Conservation (phyloP, 2,113 vertebrate species). For the Corythaixoides concolor region DNA sequence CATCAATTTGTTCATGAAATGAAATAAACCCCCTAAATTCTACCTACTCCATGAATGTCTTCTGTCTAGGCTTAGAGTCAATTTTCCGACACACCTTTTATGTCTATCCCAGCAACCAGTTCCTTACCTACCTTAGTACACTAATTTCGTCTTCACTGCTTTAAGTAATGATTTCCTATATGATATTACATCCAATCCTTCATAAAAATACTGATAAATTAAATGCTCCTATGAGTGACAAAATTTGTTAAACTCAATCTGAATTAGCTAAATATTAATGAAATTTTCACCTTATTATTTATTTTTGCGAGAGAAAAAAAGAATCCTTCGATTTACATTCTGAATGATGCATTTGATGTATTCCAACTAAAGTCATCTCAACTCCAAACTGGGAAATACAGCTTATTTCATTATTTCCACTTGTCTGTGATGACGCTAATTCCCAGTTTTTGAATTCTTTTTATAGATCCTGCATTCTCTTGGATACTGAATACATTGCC, state of each 20-base stretch:
- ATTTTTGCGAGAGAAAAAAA: background rate
- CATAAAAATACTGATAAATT: background rate
- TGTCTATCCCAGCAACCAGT: background rate
- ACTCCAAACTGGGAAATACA: background rate
- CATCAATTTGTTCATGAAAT: background rate
- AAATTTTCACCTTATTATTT: background rate
- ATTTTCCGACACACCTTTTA: background rate
- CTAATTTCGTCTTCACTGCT: background rate
- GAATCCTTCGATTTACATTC: background rate
- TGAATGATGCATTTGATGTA: background rate
- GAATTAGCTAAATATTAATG: background rate
- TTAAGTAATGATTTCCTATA: background rate
- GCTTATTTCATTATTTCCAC: background rate
- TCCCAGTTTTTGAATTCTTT: background rate
- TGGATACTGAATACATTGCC: background rate
- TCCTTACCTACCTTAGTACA: background rate
- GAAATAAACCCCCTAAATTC: background rate
- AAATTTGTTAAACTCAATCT: background rate
- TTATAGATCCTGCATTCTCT: background rate
- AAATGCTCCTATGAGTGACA: background rate
- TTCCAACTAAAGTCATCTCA: background rate
- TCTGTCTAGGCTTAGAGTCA: background rate
- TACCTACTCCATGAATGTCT: background rate
- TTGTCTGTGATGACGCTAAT: background rate
- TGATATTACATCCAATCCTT: background rate